Conservation (phyloP, 2,888 invertebrate genomes). For the Pecten maximus region DNA sequence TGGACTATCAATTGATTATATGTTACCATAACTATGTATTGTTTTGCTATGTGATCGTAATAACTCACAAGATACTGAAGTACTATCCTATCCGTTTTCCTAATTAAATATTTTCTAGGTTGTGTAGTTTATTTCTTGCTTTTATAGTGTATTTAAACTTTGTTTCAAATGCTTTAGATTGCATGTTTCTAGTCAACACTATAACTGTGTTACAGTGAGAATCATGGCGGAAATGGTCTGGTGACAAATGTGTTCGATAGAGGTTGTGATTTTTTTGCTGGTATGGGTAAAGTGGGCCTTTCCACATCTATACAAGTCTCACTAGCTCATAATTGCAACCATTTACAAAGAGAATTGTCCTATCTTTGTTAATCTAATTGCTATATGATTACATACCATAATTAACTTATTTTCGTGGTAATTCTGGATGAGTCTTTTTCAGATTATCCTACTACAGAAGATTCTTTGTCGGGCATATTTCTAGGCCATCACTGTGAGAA, state of each 20-base stretch:
- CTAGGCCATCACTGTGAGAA: too few relatives aligned
- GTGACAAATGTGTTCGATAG: not conserved
- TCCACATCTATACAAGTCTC: not conserved
- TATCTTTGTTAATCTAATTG: not conserved
- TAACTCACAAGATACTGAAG: too few relatives aligned
- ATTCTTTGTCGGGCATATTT: too few relatives aligned
- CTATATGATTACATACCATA: not conserved
- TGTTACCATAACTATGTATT: too few relatives aligned
- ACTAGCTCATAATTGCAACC: not conserved
- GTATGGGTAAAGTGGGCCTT: not conserved
- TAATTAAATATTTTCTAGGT: not conserved
- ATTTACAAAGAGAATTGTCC: not conserved
- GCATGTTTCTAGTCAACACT: not conserved
- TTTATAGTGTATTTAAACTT: not conserved
- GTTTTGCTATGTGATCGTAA: too few relatives aligned
- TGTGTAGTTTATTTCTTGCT: not conserved
- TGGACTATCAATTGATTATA: too few relatives aligned
- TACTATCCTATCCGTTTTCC: not conserved
- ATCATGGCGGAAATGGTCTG: not conserved
- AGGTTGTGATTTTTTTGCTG: not conserved
- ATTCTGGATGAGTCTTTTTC: too few relatives aligned
- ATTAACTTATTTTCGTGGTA: too few relatives aligned
- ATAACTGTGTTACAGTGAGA: not conserved
- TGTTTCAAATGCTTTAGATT: not conserved
- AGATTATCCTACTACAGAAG: too few relatives aligned